These are phyloP conservation scores for Diorhabda elongata DNA, from an alignment of 1,140 invertebrate species.

Conservation along the genomic window DNA sequence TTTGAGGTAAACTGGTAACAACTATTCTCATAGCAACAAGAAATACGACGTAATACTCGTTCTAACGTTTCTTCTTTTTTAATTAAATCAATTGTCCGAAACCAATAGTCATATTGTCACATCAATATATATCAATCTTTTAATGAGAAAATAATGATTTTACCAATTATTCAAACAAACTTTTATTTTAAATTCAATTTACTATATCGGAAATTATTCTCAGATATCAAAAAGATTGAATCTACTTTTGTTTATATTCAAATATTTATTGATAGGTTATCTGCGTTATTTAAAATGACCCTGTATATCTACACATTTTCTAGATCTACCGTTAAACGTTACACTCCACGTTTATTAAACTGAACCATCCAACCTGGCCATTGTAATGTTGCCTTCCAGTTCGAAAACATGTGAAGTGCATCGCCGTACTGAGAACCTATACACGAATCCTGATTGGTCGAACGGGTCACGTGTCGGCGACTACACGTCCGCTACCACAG, in stretches of 20 bases:
- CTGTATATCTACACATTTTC: constrained; percentile 1
- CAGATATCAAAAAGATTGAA: neutral
- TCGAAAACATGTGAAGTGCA: constrained; percentile 22
- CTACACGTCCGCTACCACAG: constrained; percentile 19
- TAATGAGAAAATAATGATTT: neutral
- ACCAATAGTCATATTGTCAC: too few species aligned
- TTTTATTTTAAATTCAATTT: neutral
- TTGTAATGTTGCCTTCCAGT: constrained; percentile 18
- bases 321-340: constrained; percentile 2
- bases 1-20: too few species aligned
- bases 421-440: constrained; percentile 7
- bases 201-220: neutral
- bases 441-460: constrained; percentile 8
- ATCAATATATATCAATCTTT: neutral
- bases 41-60: too few species aligned
- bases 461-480: constrained; percentile 13
- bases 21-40: too few species aligned
- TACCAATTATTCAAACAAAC: neutral
- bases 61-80: too few species aligned
- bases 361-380: constrained; percentile 6
- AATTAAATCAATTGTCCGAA: too few species aligned
- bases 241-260: neutral
- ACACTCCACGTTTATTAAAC: neutral
- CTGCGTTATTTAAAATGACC: neutral
- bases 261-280: neutral